Percentiles rank a stretch among this genome's conserved stretches.
These are phyloP conservation scores for Paragorgia papillata DNA, from an alignment of 92 coral and sea anemone genomes.

Conservation along the genomic window DNA sequence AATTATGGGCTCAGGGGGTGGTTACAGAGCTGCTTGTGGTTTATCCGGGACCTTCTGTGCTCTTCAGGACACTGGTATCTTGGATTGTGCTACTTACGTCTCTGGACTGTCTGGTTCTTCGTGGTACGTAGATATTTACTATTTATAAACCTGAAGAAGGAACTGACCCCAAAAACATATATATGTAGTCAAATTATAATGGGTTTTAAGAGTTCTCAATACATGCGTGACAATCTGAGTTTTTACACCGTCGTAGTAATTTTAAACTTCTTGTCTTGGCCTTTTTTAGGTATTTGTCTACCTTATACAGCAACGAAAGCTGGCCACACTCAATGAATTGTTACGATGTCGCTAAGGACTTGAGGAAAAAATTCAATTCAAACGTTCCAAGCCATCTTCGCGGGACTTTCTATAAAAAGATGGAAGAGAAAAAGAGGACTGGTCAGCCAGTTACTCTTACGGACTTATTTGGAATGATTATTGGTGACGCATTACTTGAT, in stretches of 20 bases:
- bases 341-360: slow-evolving; percentile 12
- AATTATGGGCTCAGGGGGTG: slow-evolving; percentile 71
- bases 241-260: no score
- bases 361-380: slow-evolving; percentile 4
- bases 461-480: slow-evolving; percentile 61
- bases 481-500: slow-evolving; percentile 59
- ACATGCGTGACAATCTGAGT: no score
- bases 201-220: no score
- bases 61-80: slow-evolving; percentile 51
- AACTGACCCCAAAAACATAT: no score
- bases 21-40: slow-evolving; percentile 65
- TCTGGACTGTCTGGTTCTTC: slow-evolving; percentile 66
- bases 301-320: slow-evolving; percentile 41
- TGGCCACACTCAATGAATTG: slow-evolving; percentile 37
- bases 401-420: background rate
- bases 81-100: slow-evolving; percentile 57
- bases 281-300: slow-evolving; percentile 54
- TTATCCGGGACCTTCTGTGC: slow-evolving; percentile 60
- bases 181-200: background rate
- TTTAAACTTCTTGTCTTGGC: background rate
- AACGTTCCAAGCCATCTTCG: slow-evolving; percentile 23
- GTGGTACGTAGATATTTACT: slow-evolving; percentile 48
- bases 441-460: slow-evolving; percentile 66
- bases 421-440: slow-evolving; percentile 40
- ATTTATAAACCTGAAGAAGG: no score